These are phyloP conservation scores for Anguilla anguilla DNA, from an alignment of 2,797 vertebrate genomes.

Conservation along the genomic window DNA sequence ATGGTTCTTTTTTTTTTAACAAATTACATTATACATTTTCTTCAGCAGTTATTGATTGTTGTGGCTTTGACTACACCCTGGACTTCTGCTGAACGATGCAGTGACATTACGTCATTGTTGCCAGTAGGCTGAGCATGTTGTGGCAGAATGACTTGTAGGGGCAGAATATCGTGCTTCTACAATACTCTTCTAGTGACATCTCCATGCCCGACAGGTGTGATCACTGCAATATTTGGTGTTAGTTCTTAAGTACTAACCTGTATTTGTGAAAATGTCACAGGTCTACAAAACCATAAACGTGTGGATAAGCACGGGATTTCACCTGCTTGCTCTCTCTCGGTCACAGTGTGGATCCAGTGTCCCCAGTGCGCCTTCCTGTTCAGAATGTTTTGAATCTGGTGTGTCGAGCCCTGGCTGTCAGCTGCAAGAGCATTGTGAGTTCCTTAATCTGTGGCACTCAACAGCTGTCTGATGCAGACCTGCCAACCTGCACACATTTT, in stretches of 20 bases:
- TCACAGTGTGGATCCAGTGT: slow-evolving; percentile 78
- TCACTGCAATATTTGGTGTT: not conserved
- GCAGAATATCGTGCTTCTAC: not conserved
- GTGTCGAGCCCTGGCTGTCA: slow-evolving; percentile 81
- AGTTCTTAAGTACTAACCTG: not conserved
- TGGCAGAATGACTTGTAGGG: not conserved
- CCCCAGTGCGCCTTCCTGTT: slow-evolving; percentile 80
- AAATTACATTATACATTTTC: too few species aligned
- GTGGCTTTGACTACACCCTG: not conserved
- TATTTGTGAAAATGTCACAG: not conserved
- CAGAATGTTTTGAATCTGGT: slow-evolving; percentile 82
- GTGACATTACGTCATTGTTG: not conserved
- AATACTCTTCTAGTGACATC: not conserved
- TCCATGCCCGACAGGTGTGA: not conserved
- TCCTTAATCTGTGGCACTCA: not conserved
- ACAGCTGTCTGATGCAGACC: not conserved
- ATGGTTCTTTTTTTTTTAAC: too few species aligned
- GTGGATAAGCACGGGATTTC: not conserved
- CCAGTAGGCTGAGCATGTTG: not conserved
- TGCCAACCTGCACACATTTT: too few species aligned
- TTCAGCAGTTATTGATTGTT: too few species aligned
- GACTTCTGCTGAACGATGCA: not conserved
- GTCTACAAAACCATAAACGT: not conserved
- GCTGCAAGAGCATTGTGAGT: slow-evolving; percentile 81
- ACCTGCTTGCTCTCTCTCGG: slow-evolving; percentile 16